Evolutionary conservation across 1,140 invertebrate species (phyloP).

Genomic region (Aradophagus sp.): DNA sequence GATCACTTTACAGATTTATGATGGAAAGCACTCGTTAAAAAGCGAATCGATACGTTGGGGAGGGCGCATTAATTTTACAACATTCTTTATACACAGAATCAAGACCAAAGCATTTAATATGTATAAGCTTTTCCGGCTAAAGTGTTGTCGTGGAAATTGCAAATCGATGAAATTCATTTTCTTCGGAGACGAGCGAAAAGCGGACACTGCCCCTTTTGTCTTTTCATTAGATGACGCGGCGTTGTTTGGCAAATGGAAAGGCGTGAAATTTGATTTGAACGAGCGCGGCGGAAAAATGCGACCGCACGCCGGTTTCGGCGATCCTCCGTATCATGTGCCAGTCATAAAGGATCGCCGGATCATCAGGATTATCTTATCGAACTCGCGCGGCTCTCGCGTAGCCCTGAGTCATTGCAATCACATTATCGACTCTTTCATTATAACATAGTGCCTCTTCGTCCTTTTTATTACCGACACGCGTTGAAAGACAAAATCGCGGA

Average conservation of each 20-base stretch:
- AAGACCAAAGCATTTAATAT: too few species aligned
- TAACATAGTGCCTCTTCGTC: constrained; percentile 28
- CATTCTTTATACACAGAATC: too few species aligned
- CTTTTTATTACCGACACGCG: constrained; percentile 45
- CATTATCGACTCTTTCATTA: constrained; percentile 38
- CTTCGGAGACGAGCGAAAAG: neutral
- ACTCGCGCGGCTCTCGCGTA: constrained; percentile 44
- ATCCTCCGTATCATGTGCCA: too few species aligned
- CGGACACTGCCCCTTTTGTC: constrained; percentile 20
- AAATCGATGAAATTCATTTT: constrained; percentile 12
- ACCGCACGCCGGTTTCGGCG: neutral
- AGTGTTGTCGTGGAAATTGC: too few species aligned
- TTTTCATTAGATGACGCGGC: constrained; percentile 27
- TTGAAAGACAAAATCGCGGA: constrained; percentile 39
- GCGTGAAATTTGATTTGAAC: constrained; percentile 33
- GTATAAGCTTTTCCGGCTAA: too few species aligned
- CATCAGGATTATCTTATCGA: constrained; percentile 51
- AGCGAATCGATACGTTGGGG: too few species aligned
- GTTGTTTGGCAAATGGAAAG: constrained; percentile 28
- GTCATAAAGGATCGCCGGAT: constrained; percentile 45
- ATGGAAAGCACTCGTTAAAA: too few species aligned
- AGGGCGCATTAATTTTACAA: too few species aligned
- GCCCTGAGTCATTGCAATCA: constrained; percentile 46
- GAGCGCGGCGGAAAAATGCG: constrained; percentile 19
- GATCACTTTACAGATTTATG: too few species aligned